These are phyloP conservation scores for human DNA, from an alignment of 2,113 vertebrate genomes.

Conservation along the genomic window DNA sequence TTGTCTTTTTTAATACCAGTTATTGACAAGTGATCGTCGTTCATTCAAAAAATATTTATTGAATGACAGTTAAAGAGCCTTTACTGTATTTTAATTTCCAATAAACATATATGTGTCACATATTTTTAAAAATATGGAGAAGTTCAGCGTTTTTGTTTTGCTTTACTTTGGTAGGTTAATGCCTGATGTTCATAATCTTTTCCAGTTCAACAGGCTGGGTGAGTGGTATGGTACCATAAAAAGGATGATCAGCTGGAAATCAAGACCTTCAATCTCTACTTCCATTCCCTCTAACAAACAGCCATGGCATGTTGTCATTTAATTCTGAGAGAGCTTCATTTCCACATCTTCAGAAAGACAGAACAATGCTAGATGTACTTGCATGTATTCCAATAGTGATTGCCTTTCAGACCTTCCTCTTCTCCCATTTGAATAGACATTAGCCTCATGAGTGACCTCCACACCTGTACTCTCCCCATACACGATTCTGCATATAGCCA, in stretches of 20 bases:
- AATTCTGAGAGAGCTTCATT: neutral
- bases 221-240: neutral
- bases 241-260: neutral
- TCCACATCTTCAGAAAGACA: neutral
- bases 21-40: neutral
- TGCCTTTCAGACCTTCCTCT: neutral
- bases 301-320: neutral
- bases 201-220: neutral
- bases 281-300: neutral
- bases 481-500: neutral
- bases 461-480: neutral
- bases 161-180: neutral
- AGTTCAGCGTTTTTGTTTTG: neutral
- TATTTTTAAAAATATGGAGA: neutral
- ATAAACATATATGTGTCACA: neutral
- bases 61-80: neutral
- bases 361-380: neutral
- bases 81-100: neutral
- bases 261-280: neutral
- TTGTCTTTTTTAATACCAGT: neutral
- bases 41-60: conserved; percentile 18
- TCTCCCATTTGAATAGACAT: neutral
- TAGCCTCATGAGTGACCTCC: neutral
- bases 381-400: neutral
- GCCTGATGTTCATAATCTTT: neutral